phyloP scores from a whole-genome alignment of 2,888 invertebrate genomes.

The Drosophila neonasuta region DNA sequence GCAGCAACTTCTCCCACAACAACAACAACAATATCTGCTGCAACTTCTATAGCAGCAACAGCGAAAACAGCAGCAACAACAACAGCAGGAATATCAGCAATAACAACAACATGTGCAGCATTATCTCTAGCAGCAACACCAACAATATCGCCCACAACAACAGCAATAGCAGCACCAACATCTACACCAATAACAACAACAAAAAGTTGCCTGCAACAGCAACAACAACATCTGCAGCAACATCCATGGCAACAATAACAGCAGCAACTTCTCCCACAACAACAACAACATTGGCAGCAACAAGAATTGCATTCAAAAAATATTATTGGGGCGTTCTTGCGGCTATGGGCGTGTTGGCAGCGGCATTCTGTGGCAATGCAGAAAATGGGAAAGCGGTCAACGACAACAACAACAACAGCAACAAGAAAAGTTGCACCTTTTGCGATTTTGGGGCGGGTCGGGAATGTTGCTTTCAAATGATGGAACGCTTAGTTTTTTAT shows the following conservation, averaged over 20 bases:
- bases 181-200: not conserved
- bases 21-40: too few relatives aligned
- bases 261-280: not conserved
- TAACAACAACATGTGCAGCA: too few relatives aligned
- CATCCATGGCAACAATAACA: conserved; percentile 3
- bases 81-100: too few relatives aligned
- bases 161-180: conserved; percentile 4
- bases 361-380: conserved; percentile 19
- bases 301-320: conserved; percentile 60
- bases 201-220: conserved; percentile 16
- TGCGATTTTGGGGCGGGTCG: conserved; percentile 16
- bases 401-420: conserved; percentile 6
- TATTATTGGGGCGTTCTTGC: conserved; percentile 67
- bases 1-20: too few relatives aligned
- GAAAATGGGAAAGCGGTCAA: conserved; percentile 38
- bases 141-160: conserved; percentile 10
- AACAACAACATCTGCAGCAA: conserved; percentile 18
- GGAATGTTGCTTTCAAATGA: conserved; percentile 43
- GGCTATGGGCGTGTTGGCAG: conserved; percentile 46
- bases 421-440: conserved; percentile 40
- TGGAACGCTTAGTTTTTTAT: conserved; percentile 62
- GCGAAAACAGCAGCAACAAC: too few relatives aligned
- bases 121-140: conserved; percentile 12
- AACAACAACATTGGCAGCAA: conserved; percentile 16
- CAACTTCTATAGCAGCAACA: too few relatives aligned